Evolutionary conservation across 2,113 vertebrate genomes (phyloP).

Genomic region (Chaetodon trifascialis): DNA sequence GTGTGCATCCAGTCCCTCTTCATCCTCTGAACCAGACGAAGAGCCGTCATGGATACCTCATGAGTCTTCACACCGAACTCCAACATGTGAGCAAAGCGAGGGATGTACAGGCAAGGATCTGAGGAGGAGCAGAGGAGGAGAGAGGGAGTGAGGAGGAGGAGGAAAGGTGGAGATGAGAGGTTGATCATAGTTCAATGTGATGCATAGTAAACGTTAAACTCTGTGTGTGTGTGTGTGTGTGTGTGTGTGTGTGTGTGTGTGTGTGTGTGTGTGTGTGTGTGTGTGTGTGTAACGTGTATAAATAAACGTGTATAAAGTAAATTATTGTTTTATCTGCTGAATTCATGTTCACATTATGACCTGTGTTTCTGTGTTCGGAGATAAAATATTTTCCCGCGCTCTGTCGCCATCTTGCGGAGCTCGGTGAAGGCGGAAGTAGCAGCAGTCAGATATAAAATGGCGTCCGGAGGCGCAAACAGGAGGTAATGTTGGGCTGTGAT

Average conservation of each 20-base stretch:
- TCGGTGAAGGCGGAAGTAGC: not conserved
- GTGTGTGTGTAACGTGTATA: too few relatives aligned
- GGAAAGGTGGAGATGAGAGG: too few relatives aligned
- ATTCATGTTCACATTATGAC: too few relatives aligned
- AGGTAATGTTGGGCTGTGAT: not conserved
- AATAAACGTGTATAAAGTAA: too few relatives aligned
- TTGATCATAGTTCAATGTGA: too few relatives aligned
- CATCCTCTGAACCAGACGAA: conserved; percentile 96
- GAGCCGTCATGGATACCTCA: conserved; percentile 97
- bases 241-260: too few relatives aligned
- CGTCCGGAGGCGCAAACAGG: not conserved
- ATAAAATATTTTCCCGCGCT: not conserved
- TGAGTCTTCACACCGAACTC: conserved; percentile 96
- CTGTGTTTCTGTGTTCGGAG: too few relatives aligned
- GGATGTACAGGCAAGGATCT: conserved; percentile 98
- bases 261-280: too few relatives aligned
- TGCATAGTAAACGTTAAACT: too few relatives aligned
- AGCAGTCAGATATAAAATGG: conserved; percentile 46
- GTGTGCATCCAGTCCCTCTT: conserved; percentile 99
- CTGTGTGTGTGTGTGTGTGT: too few relatives aligned
- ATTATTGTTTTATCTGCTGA: too few relatives aligned
- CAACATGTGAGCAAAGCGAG: conserved; percentile 97
- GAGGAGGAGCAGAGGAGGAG: not conserved
- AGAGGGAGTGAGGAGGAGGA: accelerated
- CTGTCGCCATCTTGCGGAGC: conserved; percentile 33